phyloP scores from a whole-genome alignment of 2,113 vertebrate genomes.

The Thalassoma bifasciatum region DNA sequence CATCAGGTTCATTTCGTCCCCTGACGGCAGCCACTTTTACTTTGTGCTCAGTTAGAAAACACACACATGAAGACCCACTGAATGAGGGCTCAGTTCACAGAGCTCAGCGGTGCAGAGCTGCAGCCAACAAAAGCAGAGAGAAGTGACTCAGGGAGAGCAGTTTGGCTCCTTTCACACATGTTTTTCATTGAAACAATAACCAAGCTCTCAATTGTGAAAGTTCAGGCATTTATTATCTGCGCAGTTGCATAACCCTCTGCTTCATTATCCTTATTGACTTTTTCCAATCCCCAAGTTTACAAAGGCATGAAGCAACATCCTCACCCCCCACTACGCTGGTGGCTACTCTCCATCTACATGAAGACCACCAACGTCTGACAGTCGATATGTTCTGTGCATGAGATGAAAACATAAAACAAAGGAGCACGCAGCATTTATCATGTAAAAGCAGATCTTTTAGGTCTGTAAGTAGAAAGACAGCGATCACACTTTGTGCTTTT shows the following conservation, averaged over 20 bases:
- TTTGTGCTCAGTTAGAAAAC: too few species aligned
- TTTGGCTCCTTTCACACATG: slow-evolving; percentile 6
- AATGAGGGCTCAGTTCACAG: background rate
- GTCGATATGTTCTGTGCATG: background rate
- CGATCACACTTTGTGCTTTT: background rate
- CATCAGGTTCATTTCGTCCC: too few species aligned
- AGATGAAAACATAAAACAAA: background rate
- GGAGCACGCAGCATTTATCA: background rate
- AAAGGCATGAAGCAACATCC: slow-evolving; percentile 16
- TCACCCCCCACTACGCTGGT: background rate
- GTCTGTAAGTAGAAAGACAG: background rate
- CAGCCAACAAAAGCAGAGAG: background rate
- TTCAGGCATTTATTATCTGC: slow-evolving; percentile 7
- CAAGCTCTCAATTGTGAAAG: slow-evolving; percentile 4
- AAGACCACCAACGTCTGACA: slow-evolving; percentile 14
- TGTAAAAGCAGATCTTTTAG: background rate
- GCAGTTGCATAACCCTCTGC: slow-evolving; percentile 14
- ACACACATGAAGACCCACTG: too few species aligned
- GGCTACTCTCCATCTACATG: slow-evolving; percentile 21
- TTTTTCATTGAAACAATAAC: slow-evolving; percentile 18
- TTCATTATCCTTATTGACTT: background rate
- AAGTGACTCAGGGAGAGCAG: background rate
- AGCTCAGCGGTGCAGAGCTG: background rate
- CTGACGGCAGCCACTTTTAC: too few species aligned
- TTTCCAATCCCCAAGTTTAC: slow-evolving; percentile 8